Evolutionary conservation across 2,113 vertebrate genomes (phyloP).

Genomic region (Gambusia affinis): DNA sequence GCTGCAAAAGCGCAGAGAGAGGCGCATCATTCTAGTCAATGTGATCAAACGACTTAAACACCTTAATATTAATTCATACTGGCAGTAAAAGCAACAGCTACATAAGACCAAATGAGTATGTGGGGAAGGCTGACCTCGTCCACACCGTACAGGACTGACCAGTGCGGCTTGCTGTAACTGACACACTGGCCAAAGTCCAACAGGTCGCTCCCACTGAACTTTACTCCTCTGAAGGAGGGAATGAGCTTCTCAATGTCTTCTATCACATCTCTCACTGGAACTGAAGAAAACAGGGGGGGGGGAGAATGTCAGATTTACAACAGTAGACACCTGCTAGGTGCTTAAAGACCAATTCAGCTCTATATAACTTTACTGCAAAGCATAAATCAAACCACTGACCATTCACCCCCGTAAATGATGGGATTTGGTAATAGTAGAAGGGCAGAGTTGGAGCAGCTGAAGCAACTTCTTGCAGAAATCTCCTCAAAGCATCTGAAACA

Average conservation of each 20-base stretch:
- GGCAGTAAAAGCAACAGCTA: neutral
- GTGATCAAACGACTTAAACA: neutral
- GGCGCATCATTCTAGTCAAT: neutral
- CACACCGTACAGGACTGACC: slow-evolving; percentile 87
- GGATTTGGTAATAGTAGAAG: slow-evolving; percentile 96
- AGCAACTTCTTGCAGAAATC: slow-evolving; percentile 86
- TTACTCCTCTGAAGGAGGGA: slow-evolving; percentile 91
- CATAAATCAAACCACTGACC: slow-evolving; percentile 78
- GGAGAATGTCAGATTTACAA: neutral
- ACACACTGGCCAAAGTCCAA: slow-evolving; percentile 92
- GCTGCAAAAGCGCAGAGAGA: neutral
- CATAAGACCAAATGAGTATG: neutral
- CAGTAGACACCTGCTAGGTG: neutral
- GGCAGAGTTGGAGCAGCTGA: slow-evolving; percentile 84
- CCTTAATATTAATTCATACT: neutral
- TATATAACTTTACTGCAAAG: neutral
- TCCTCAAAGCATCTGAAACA: slow-evolving; percentile 80
- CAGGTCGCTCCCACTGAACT: slow-evolving; percentile 88
- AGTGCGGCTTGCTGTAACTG: slow-evolving; percentile 66
- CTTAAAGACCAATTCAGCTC: neutral
- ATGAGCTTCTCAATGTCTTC: slow-evolving; percentile 85
- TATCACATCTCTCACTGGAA: slow-evolving; percentile 84
- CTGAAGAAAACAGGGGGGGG: slow-evolving; percentile 68
- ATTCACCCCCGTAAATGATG: slow-evolving; percentile 85
- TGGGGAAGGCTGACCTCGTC: slow-evolving; percentile 86